These are phyloP conservation scores for Pitangus sulphuratus DNA, from an alignment of 2,797 vertebrate species.

Conservation along the genomic window DNA sequence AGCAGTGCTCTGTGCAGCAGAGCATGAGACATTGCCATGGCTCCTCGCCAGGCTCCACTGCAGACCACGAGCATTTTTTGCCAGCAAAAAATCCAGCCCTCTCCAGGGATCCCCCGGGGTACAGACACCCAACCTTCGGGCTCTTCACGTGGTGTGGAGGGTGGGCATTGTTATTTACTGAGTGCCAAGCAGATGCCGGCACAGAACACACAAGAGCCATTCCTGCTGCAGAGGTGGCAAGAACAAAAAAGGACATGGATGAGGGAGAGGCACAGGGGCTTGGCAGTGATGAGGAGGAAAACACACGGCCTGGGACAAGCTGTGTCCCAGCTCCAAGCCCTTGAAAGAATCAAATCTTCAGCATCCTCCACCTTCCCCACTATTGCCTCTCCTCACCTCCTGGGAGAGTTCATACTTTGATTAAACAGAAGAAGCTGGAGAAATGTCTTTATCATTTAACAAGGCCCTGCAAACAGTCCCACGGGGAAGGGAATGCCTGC, in stretches of 20 bases:
- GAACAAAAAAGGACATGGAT: neutral
- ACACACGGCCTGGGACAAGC: neutral
- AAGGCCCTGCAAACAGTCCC: slow-evolving; percentile 14
- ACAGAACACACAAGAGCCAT: neutral
- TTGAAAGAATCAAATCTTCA: neutral
- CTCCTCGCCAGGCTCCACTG: neutral
- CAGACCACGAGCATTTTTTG: neutral
- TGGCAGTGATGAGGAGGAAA: rapidly evolving
- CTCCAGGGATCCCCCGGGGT: neutral
- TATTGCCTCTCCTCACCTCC: neutral
- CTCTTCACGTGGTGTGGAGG: neutral
- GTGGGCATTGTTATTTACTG: neutral
- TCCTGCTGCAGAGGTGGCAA: neutral
- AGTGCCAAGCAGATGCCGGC: neutral
- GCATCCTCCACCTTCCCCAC: neutral
- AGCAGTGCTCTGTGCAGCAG: rapidly evolving
- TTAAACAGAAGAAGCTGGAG: neutral
- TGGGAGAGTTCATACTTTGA: neutral
- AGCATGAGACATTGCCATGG: neutral
- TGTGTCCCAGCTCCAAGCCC: neutral
- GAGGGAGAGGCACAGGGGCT: neutral
- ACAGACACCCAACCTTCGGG: neutral
- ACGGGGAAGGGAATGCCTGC: neutral
- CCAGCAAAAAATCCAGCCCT: neutral
- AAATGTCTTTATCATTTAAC: slow-evolving; percentile 1